Evolutionary conservation across 2,113 vertebrate species (phyloP).

Genomic region (Aspidoscelis tigris): DNA sequence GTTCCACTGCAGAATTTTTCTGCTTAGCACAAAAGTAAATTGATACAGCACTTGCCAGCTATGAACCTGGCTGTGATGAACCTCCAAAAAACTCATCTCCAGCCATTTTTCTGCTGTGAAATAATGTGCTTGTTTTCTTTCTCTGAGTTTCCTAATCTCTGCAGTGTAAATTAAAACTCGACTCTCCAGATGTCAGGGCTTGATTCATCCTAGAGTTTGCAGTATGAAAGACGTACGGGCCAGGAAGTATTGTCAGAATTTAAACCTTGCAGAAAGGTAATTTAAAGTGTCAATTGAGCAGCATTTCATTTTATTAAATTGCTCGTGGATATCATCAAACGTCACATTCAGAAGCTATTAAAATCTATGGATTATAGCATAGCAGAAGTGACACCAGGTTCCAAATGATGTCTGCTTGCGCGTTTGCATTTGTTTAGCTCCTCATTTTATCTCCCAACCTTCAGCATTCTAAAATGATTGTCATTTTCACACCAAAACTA

Average conservation of each 20-base stretch:
- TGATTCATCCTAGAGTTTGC: neutral
- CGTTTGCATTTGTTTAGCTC: neutral
- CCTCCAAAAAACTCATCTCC: neutral
- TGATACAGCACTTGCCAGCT: neutral
- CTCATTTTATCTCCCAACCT: neutral
- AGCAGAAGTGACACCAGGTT: neutral
- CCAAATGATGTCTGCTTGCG: neutral
- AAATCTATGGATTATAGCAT: neutral
- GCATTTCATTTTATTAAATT: neutral
- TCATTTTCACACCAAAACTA: slow-evolving; percentile 4
- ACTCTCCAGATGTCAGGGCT: neutral
- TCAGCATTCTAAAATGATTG: neutral
- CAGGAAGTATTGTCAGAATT: neutral
- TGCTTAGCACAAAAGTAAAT: neutral
- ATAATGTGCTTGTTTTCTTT: neutral
- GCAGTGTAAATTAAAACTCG: slow-evolving; percentile 1
- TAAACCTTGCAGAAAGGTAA: neutral
- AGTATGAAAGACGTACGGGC: neutral
- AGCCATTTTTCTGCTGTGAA: neutral
- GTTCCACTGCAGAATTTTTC: slow-evolving; percentile 7
- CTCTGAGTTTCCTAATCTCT: neutral
- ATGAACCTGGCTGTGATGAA: neutral
- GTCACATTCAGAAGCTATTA: neutral
- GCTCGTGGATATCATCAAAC: neutral
- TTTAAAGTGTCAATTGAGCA: neutral